Percentiles rank a stretch among this genome's conserved stretches.
Conservation (phyloP, 2,888 invertebrate genomes). For the Tethea ocularis region DNA sequence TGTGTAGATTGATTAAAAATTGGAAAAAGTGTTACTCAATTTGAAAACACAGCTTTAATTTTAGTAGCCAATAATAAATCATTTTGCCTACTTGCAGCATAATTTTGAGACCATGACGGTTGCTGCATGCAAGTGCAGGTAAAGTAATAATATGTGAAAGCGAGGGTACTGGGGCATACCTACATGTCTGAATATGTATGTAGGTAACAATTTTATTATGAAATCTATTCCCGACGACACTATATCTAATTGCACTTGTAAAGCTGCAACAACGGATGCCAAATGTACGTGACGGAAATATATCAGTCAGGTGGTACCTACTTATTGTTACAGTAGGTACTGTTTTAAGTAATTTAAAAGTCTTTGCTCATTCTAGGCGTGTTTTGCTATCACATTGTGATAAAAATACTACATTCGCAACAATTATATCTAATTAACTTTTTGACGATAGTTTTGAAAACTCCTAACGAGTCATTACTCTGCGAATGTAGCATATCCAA, state of each 20-base stretch:
- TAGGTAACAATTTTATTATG: not conserved
- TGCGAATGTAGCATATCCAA: too few species aligned
- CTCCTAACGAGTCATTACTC: too few species aligned
- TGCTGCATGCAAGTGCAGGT: not conserved
- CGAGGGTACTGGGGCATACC: not conserved
- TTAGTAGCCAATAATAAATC: not conserved
- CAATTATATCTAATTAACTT: too few species aligned
- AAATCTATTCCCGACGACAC: not conserved
- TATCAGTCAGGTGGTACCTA: not conserved
- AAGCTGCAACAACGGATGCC: conserved; percentile 1
- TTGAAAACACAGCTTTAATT: not conserved
- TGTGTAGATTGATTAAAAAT: not conserved
- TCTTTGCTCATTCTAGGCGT: too few species aligned
- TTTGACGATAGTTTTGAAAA: too few species aligned
- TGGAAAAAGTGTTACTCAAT: too few species aligned
- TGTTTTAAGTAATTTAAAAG: not conserved
- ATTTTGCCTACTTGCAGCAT: not conserved
- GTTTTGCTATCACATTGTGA: too few species aligned
- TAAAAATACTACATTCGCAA: too few species aligned
- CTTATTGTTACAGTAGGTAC: not conserved
- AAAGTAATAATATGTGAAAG: not conserved
- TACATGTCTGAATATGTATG: not conserved
- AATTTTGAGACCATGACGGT: not conserved
- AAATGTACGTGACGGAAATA: not conserved
- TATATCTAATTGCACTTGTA: not conserved